These are phyloP conservation scores for Augochlorella aurata DNA, from an alignment of 2,888 invertebrate genomes.

Conservation along the genomic window DNA sequence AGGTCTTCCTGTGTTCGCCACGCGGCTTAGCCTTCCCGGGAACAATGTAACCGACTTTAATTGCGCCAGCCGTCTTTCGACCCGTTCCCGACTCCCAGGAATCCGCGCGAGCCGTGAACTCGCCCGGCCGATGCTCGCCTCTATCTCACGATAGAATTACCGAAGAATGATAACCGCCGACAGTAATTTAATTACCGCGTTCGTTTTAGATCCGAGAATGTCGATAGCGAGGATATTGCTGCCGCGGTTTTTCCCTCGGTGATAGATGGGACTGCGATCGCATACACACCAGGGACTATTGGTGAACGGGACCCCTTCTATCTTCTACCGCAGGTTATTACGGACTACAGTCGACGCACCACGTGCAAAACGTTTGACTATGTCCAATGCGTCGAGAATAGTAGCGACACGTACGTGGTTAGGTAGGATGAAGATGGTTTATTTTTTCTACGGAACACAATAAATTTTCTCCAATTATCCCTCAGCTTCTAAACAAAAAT, in stretches of 20 bases:
- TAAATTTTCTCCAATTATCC: no score
- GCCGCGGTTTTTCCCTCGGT: not conserved
- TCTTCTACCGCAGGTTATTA: no score
- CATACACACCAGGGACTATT: no score
- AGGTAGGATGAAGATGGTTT: no score
- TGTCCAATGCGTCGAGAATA: no score
- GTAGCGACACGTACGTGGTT: no score
- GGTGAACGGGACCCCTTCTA: no score
- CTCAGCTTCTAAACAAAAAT: no score
- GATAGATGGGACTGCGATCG: not conserved
- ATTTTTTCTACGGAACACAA: no score
- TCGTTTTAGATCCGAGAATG: conserved; percentile 43
- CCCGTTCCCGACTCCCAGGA: conserved; percentile 49
- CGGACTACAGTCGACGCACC: no score
- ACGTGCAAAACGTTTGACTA: no score
- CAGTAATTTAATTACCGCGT: conserved; percentile 60
- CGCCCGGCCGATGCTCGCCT: conserved; percentile 9
- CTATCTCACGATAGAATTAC: conserved; percentile 52
- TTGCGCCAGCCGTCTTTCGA: conserved; percentile 54
- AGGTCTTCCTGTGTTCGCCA: conserved; percentile 6
- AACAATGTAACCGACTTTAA: conserved; percentile 66
- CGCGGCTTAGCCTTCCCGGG: conserved; percentile 44
- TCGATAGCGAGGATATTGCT: conserved; percentile 33
- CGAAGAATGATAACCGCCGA: conserved; percentile 52
- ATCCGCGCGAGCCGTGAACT: conserved; percentile 59